phyloP scores from a whole-genome alignment of 2,113 vertebrate species.

The Osmerus eperlanus region DNA sequence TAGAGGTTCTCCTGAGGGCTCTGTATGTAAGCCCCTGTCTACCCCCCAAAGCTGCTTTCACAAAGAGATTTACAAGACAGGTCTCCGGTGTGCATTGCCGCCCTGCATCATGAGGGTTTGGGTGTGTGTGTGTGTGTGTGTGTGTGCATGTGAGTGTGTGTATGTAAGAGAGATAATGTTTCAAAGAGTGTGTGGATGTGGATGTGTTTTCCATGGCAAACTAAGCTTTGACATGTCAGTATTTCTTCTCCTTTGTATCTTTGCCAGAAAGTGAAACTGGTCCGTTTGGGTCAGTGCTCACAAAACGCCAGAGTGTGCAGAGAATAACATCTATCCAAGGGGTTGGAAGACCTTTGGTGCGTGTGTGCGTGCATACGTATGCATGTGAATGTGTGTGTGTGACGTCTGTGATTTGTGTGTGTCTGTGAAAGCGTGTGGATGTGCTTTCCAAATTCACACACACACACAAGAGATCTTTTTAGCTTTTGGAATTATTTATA shows the following conservation, averaged over 20 bases:
- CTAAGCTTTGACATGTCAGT: slow-evolving; percentile 9
- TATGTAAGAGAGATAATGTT: slow-evolving; percentile 6
- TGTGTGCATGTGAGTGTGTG: slow-evolving; percentile 13
- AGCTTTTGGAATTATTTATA: slow-evolving; percentile 81
- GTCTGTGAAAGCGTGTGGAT: slow-evolving; percentile 13
- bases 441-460: slow-evolving; percentile 38
- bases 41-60: slow-evolving; percentile 77
- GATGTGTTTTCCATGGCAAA: slow-evolving; percentile 20
- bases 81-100: slow-evolving; percentile 67
- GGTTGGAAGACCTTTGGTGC: slow-evolving; percentile 22
- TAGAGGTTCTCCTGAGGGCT: slow-evolving; percentile 69
- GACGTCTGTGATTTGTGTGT: slow-evolving; percentile 2
- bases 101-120: slow-evolving; percentile 66
- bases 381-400: slow-evolving; percentile 38
- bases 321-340: slow-evolving; percentile 40
- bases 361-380: slow-evolving; percentile 43
- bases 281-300: slow-evolving; percentile 42
- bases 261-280: slow-evolving; percentile 46
- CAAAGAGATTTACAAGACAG: slow-evolving; percentile 80
- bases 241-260: slow-evolving; percentile 36
- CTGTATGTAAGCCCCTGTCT: slow-evolving; percentile 73
- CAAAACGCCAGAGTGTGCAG: slow-evolving; percentile 46
- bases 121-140: slow-evolving; percentile 14
- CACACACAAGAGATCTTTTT: slow-evolving; percentile 72
- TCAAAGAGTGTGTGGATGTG: slow-evolving; percentile 15